A percentile compares a stretch with the other conserved stretches of the same genome.
Conservation (phyloP, 1,140 invertebrate species). For the Pseudobourletiella spinata region DNA sequence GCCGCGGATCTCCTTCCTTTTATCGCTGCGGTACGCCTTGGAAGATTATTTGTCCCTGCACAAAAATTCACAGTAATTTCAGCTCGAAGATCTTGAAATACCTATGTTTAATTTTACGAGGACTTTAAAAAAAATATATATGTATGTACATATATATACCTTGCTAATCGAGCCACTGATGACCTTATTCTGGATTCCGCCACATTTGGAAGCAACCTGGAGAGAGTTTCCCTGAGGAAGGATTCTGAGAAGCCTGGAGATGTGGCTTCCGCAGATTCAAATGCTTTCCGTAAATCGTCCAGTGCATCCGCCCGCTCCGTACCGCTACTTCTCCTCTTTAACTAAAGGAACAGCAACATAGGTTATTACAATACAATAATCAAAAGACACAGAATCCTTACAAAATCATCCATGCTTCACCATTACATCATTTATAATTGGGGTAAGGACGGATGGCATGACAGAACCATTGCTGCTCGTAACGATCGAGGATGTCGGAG, state of each 20-base stretch:
- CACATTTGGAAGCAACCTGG: constrained; percentile 29
- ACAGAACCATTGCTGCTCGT: constrained; percentile 25
- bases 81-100: no score
- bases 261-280: constrained; percentile 33
- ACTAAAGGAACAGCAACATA: constrained; percentile 21
- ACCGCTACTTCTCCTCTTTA: constrained; percentile 28
- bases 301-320: constrained; percentile 31
- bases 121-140: not conserved
- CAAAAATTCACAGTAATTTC: no score
- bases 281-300: constrained; percentile 29
- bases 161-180: constrained; percentile 29
- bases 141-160: constrained; percentile 10
- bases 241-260: constrained; percentile 35
- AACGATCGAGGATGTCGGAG: not conserved
- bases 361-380: constrained; percentile 3
- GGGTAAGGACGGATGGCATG: constrained; percentile 25
- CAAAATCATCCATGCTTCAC: not conserved
- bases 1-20: no score
- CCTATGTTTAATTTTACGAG: not conserved
- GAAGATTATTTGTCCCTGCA: not conserved
- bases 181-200: constrained; percentile 33
- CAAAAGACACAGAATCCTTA: no score
- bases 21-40: no score
- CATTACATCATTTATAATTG: constrained; percentile 32
- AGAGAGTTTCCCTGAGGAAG: constrained; percentile 33